These are phyloP conservation scores for Calliphora vicina DNA, from an alignment of 1,140 invertebrate genomes.

Conservation along the genomic window DNA sequence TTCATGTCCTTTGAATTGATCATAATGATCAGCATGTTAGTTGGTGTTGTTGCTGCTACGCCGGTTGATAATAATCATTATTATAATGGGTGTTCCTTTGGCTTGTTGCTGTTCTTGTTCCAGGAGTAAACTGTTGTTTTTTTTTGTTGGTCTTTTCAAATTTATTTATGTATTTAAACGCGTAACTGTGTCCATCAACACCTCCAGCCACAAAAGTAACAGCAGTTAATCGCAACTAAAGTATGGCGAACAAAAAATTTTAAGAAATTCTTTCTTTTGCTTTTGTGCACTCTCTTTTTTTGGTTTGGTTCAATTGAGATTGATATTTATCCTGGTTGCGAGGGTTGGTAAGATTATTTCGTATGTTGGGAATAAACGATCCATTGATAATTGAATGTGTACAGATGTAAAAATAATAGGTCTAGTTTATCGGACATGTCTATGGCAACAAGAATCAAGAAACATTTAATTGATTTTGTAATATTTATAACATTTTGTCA, in stretches of 20 bases:
- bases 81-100: slow-evolving; percentile 18
- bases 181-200: slow-evolving; percentile 34
- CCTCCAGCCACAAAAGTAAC: slow-evolving; percentile 11
- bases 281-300: not conserved
- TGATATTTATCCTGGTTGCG: not conserved
- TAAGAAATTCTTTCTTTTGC: not conserved
- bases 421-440: no score
- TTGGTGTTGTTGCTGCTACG: not conserved
- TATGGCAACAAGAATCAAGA: no score
- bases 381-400: no score
- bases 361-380: no score
- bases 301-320: not conserved
- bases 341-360: no score
- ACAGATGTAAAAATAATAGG: no score
- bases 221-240: slow-evolving; percentile 16
- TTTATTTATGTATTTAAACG: slow-evolving; percentile 28
- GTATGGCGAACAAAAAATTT: not conserved
- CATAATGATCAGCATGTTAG: not conserved
- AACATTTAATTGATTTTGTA: no score
- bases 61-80: not conserved
- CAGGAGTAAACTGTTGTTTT: not conserved
- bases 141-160: not conserved
- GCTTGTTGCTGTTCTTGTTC: not conserved
- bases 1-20: slow-evolving; percentile 2
- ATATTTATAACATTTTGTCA: no score